These are phyloP conservation scores for Brachionus rubens DNA, from an alignment of 1,140 invertebrate genomes.

Conservation along the genomic window DNA sequence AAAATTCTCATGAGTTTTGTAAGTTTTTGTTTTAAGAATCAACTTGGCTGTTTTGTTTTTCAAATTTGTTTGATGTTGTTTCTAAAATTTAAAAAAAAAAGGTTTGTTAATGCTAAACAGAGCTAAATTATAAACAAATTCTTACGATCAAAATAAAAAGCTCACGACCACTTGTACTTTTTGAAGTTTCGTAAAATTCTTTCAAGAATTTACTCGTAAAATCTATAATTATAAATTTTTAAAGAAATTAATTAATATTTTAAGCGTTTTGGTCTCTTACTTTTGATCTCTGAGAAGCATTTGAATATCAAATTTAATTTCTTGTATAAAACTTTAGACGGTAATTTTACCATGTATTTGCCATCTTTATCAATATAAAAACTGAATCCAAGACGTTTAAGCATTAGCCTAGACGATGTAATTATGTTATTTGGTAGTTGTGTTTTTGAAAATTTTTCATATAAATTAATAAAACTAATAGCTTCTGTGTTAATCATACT, in stretches of 20 bases:
- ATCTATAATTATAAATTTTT: neutral
- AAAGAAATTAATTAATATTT: too few relatives aligned
- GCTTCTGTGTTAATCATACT: neutral
- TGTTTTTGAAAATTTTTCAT: slow-evolving; percentile 17
- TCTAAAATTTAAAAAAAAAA: neutral
- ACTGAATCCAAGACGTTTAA: neutral
- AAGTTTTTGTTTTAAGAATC: neutral
- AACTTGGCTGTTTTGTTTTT: neutral
- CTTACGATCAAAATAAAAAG: slow-evolving; percentile 16
- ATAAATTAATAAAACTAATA: slow-evolving; percentile 11
- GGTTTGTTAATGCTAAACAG: neutral
- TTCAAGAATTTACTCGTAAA: neutral
- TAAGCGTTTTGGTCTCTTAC: too few relatives aligned
- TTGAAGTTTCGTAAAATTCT: slow-evolving; percentile 1
- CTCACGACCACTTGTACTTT: neutral
- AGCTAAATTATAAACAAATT: too few relatives aligned
- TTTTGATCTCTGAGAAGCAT: neutral
- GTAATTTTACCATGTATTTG: slow-evolving; percentile 35
- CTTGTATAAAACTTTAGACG: neutral
- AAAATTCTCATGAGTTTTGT: slow-evolving; percentile 1
- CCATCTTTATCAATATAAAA: slow-evolving; percentile 34
- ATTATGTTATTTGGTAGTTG: slow-evolving; percentile 9
- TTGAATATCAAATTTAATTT: neutral
- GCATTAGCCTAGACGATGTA: neutral
- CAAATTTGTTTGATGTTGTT: slow-evolving; percentile 17